Evolutionary conservation across 64 coral and sea anemone species (phyloP).

Genomic region (Platygyra sinensis): DNA sequence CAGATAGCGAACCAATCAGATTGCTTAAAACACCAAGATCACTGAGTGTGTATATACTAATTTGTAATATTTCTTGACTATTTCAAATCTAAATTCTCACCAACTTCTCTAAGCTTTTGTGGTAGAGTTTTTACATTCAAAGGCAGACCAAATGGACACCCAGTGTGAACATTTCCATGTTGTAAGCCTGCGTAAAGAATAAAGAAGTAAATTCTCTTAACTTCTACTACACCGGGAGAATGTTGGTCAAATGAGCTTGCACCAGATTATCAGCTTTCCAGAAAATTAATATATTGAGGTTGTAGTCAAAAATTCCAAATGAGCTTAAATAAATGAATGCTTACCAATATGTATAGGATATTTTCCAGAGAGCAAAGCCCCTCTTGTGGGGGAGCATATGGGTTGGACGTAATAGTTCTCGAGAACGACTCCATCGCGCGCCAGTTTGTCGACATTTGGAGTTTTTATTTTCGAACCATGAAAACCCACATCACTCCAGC

Average conservation of each 20-base stretch:
- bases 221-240: neutral
- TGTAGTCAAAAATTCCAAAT: no score
- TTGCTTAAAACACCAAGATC: no score
- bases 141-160: constrained; percentile 76
- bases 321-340: neutral
- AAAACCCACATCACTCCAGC: constrained; percentile 71
- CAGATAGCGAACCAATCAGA: no score
- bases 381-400: constrained; percentile 57
- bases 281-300: neutral
- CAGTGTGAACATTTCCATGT: constrained; percentile 80
- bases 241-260: neutral
- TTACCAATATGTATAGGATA: constrained; percentile 66
- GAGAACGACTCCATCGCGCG: constrained; percentile 38
- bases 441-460: constrained; percentile 60
- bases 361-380: constrained; percentile 52
- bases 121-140: constrained; percentile 74
- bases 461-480: constrained; percentile 55
- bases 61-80: neutral
- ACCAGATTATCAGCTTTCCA: neutral
- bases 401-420: constrained; percentile 64
- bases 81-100: constrained; percentile 28
- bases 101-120: constrained; percentile 74
- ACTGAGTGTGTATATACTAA: no score
- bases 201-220: neutral
- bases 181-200: constrained; percentile 61